Evolutionary conservation across 2,113 vertebrate genomes (phyloP).

Genomic region (Vulpes vulpes): DNA sequence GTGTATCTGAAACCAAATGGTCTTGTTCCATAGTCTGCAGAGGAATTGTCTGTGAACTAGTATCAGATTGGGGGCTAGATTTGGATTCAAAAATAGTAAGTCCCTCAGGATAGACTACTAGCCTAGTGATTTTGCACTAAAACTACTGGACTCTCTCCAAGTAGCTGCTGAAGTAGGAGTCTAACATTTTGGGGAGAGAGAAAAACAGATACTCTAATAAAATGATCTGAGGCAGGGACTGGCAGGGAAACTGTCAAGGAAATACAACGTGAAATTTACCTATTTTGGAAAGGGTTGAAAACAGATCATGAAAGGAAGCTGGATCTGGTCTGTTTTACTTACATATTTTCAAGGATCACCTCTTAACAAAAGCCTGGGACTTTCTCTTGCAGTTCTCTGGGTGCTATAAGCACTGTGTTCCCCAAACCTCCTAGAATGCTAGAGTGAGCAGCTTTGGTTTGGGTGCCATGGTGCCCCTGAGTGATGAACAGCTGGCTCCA

Average conservation of each 20-base stretch:
- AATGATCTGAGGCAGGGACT: background rate
- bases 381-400: background rate
- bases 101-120: background rate
- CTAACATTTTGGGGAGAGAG: background rate
- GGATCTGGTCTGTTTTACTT: background rate
- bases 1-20: background rate
- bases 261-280: background rate
- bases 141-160: background rate
- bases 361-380: constrained; percentile 1
- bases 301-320: background rate
- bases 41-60: background rate
- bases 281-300: background rate
- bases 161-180: constrained; percentile 6
- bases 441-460: background rate
- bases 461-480: background rate
- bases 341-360: background rate
- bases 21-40: constrained; percentile 1
- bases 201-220: background rate
- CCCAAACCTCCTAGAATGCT: background rate
- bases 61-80: background rate
- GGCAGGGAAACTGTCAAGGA: background rate
- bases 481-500: background rate
- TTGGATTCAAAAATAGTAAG: constrained; percentile 16
- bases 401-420: background rate
- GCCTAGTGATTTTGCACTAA: background rate